These are phyloP conservation scores for Bambusicola thoracicus DNA, from an alignment of 2,113 vertebrate species.

Conservation along the genomic window DNA sequence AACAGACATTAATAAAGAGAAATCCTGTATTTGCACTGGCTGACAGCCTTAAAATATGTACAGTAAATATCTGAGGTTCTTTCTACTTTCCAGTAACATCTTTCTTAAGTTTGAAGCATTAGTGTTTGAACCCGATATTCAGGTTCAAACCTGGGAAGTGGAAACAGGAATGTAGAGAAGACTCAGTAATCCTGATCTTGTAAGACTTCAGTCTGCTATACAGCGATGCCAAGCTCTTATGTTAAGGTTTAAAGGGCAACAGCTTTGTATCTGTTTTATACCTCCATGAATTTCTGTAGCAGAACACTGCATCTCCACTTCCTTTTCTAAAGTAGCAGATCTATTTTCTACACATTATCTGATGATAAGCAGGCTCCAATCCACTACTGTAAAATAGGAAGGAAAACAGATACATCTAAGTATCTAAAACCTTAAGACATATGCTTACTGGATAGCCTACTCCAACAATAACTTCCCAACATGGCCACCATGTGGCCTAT, in stretches of 20 bases:
- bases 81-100: background rate
- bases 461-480: background rate
- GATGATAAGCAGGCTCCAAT: background rate
- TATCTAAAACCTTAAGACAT: background rate
- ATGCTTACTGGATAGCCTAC: background rate
- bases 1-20: background rate
- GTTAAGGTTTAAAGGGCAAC: background rate
- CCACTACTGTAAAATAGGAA: background rate
- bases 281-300: background rate
- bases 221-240: background rate
- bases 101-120: background rate
- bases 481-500: background rate
- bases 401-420: background rate
- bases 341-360: background rate
- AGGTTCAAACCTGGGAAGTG: background rate
- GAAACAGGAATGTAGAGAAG: background rate
- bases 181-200: background rate
- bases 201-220: background rate
- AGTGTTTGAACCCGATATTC: background rate
- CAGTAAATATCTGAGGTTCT: background rate
- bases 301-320: background rate
- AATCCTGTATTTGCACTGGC: background rate
- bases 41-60: background rate
- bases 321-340: background rate
- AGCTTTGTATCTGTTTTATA: background rate